These are phyloP conservation scores for Telmatherina bonti DNA, from an alignment of 2,797 vertebrate genomes.

Conservation along the genomic window DNA sequence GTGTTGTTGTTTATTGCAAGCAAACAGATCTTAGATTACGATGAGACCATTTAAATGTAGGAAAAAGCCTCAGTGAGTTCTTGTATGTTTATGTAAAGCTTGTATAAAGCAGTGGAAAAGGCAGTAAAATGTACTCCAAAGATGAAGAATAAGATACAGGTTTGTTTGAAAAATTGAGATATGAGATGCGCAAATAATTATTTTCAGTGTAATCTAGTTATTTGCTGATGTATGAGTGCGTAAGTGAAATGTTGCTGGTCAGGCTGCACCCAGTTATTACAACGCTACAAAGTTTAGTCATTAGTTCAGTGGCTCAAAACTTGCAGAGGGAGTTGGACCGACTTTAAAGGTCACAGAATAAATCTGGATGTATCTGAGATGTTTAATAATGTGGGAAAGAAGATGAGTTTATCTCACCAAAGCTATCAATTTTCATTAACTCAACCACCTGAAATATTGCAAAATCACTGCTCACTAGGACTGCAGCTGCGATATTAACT, in stretches of 20 bases:
- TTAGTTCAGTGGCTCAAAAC: not conserved
- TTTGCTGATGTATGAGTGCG: too few relatives aligned
- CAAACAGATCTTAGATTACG: conserved; percentile 3
- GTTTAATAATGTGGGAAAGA: not conserved
- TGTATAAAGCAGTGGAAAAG: not conserved
- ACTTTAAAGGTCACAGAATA: not conserved
- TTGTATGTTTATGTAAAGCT: not conserved
- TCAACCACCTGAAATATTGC: not conserved
- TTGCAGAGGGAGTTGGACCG: not conserved
- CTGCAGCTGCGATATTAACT: not conserved
- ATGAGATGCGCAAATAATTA: too few relatives aligned
- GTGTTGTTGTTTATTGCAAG: conserved; percentile 8
- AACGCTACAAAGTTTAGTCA: not conserved
- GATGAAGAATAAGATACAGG: not conserved
- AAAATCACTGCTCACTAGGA: not conserved
- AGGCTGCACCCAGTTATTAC: not conserved
- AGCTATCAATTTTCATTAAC: not conserved
- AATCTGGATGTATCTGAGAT: not conserved
- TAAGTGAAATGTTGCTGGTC: not conserved
- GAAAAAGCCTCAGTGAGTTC: not conserved
- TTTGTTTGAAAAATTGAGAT: too few relatives aligned
- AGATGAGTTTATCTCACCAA: not conserved
- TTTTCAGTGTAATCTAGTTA: too few relatives aligned
- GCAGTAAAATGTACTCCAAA: not conserved
- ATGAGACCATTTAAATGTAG: not conserved